These are phyloP conservation scores for Muscicapa striata DNA, from an alignment of 2,797 vertebrate genomes.

Conservation along the genomic window DNA sequence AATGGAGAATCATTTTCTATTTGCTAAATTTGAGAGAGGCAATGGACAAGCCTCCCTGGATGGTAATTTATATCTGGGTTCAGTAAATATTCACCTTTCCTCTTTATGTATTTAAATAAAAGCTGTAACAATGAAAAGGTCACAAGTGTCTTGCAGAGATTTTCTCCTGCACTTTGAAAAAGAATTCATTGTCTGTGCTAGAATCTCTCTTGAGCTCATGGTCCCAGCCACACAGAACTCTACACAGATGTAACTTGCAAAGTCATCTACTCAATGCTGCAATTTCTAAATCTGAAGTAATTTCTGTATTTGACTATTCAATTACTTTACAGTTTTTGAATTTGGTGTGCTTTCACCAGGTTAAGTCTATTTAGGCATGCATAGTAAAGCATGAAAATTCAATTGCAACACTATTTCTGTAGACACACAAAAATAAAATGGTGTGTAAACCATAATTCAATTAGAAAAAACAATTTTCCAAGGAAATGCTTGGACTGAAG, in stretches of 20 bases:
- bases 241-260: background rate
- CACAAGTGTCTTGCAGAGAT: background rate
- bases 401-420: background rate
- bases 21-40: background rate
- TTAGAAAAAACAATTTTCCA: background rate
- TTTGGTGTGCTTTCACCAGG: background rate
- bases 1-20: background rate
- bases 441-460: background rate
- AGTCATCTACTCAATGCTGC: background rate
- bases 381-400: background rate
- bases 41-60: background rate
- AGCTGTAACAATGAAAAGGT: background rate
- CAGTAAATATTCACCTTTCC: background rate
- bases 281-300: background rate
- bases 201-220: background rate
- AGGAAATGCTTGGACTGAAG: background rate
- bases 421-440: background rate
- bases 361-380: background rate
- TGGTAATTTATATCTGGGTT: background rate
- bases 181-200: background rate
- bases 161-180: background rate
- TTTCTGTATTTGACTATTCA: background rate
- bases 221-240: background rate
- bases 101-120: background rate
- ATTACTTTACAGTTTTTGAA: background rate